Evolutionary conservation across 2,888 invertebrate genomes (phyloP), one percentile per base, ranked within the genome.

Genomic region (Epirrhoe tristata): DNA sequence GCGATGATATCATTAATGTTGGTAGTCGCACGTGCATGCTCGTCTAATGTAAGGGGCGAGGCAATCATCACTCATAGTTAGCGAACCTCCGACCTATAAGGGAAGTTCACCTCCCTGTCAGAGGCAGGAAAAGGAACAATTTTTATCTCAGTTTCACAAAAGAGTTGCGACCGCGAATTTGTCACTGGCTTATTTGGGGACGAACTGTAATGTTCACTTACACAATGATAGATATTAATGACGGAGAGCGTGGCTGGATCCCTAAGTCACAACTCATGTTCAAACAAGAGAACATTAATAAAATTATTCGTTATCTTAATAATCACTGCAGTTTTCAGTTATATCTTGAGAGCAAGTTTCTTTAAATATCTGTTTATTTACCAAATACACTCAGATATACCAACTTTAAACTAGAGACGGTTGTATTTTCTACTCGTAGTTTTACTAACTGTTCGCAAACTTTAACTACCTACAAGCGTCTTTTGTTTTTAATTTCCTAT

Each of bases 21-120:
- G 59, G 78, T 74, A 72, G 73, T 70, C 84, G 78, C 89, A 87
- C 88, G 88, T 86, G 88, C 75, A 78, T 74, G 74, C 75, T 71
- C 58, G 78, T 78, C 82, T 89, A 87, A 88, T 88, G 85, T 81
- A 66, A 76, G 84, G 92, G 91, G 91, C 88, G 89, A 81, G 80
- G 78, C 83, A 77, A 77, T 86, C 90, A 92, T 93, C 90, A 88
- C 80, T 93, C 92, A 91, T 88, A 89, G 92, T 92, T 90, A 91
- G 85, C 77, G 75, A 78, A 74, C 81, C 82, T 80, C 81, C 75
- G 77, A 81, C 80, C 84, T 80, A 79, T 63, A 79, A 83, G 85
- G 81, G 81, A 74, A 81, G 80, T 76, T 71, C 78, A 67, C 79
- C 74, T 72, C 80, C 78, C 84, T 84, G 89, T 87, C 89, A 87